Conservation (phyloP, 1,140 invertebrate species). For the Drosophila burlai region DNA sequence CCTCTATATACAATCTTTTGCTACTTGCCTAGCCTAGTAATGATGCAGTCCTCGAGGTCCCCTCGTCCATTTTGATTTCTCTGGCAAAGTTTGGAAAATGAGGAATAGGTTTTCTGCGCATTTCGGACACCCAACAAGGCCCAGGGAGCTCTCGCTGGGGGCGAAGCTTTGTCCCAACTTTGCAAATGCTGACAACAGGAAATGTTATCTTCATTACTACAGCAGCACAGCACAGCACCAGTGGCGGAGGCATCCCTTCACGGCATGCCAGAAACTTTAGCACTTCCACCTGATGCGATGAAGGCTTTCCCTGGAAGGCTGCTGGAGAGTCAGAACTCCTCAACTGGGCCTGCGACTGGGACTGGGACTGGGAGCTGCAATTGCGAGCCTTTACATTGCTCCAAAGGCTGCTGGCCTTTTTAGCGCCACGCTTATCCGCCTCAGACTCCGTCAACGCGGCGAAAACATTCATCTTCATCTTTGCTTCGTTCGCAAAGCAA, state of each 20-base stretch:
- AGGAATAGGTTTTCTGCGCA: conserved; percentile 38
- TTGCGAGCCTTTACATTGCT: conserved; percentile 16
- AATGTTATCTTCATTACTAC: conserved; percentile 79
- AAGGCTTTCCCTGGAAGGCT: neutral
- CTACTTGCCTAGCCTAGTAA: neutral
- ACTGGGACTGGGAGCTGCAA: neutral
- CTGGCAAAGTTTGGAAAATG: conserved; percentile 36
- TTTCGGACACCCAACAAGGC: conserved; percentile 34
- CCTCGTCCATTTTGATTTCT: neutral
- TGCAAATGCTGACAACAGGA: conserved; percentile 75
- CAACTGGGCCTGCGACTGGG: neutral
- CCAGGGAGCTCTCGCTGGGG: conserved; percentile 1
- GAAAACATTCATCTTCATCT: conserved; percentile 56
- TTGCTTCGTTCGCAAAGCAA: conserved; percentile 25
- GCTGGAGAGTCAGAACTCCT: neutral
- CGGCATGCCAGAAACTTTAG: conserved; percentile 34
- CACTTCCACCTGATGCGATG: conserved; percentile 60
- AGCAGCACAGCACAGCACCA: conserved; percentile 26
- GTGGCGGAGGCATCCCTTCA: conserved; percentile 19
- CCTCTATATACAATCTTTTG: too few species aligned
- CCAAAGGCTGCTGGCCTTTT: conserved; percentile 41
- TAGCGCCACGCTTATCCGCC: conserved; percentile 29
- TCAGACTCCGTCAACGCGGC: conserved; percentile 7
- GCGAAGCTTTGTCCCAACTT: conserved; percentile 53
- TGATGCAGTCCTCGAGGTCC: neutral